Conservation (phyloP, 2,888 invertebrate species). For the Drosophila buzzatii region DNA sequence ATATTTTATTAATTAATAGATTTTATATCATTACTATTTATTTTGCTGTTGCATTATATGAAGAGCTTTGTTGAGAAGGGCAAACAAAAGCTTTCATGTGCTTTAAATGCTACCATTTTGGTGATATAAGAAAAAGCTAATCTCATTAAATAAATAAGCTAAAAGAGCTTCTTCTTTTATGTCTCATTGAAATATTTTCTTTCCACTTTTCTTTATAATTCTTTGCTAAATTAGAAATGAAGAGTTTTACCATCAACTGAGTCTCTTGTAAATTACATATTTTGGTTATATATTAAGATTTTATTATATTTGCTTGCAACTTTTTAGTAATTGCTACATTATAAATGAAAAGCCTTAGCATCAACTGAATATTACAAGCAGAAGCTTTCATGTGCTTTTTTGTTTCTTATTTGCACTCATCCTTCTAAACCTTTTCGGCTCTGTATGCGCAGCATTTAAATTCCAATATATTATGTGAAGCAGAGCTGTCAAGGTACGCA, state of each 20-base stretch:
- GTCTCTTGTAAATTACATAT: background rate
- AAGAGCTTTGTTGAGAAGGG: too few relatives aligned
- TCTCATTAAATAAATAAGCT: too few relatives aligned
- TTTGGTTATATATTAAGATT: background rate
- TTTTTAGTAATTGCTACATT: background rate
- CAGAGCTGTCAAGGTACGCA: conserved; percentile 1
- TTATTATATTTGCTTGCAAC: background rate
- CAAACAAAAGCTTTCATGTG: background rate
- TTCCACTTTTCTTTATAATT: background rate
- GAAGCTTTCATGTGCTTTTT: background rate
- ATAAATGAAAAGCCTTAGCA: background rate
- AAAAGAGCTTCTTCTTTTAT: too few relatives aligned
- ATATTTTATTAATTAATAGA: too few relatives aligned
- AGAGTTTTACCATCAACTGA: background rate
- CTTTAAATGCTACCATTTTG: background rate
- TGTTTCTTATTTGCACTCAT: background rate
- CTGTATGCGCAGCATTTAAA: background rate
- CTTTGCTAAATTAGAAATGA: background rate
- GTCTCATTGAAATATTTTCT: too few relatives aligned
- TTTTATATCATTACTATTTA: too few relatives aligned
- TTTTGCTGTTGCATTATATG: too few relatives aligned
- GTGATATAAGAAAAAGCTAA: too few relatives aligned
- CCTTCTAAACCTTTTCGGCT: background rate
- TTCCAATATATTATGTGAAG: background rate
- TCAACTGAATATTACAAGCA: background rate